Percentiles rank a stretch among this genome's conserved stretches.
Conservation (phyloP, 1,140 invertebrate species). For the Pseudomyrmex flavicornis region DNA sequence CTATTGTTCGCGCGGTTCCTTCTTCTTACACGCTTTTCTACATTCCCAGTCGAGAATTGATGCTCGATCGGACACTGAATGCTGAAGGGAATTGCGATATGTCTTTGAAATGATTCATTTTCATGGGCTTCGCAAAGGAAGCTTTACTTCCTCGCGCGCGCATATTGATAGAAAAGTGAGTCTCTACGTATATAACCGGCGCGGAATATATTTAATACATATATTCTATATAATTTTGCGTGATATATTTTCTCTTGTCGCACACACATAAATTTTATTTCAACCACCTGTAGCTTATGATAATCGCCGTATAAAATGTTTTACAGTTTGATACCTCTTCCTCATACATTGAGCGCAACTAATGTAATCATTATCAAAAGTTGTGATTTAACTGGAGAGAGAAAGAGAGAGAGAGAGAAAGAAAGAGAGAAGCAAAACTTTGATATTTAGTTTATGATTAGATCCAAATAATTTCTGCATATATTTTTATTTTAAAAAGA, state of each 20-base stretch:
- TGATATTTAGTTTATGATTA: no score
- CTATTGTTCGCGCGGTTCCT: neutral
- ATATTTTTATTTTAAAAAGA: slow-evolving; percentile 5
- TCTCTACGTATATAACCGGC: neutral
- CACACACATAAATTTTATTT: slow-evolving; percentile 20
- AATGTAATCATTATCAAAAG: slow-evolving; percentile 12
- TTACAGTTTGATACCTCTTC: slow-evolving; percentile 10
- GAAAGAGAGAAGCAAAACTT: no score
- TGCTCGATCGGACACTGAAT: neutral
- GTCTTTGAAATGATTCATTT: slow-evolving; percentile 3
- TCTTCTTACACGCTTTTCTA: neutral
- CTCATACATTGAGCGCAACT: neutral
- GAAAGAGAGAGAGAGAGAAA: no score
- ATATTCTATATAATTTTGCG: slow-evolving; percentile 25
- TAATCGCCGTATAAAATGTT: slow-evolving; percentile 23
- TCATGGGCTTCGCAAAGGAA: neutral
- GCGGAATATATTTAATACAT: neutral
- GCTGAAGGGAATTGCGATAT: neutral
- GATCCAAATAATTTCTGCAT: no score
- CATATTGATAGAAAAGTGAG: slow-evolving; percentile 1
- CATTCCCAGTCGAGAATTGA: neutral
- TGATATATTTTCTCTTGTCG: neutral
- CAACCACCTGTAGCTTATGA: slow-evolving; percentile 29
- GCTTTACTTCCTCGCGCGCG: neutral
- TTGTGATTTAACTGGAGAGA: neutral